Percentiles rank a stretch among this genome's conserved stretches.
Evolutionary conservation across 2,113 vertebrate species (phyloP).

Genomic region (Myrmophylax atrothorax): DNA sequence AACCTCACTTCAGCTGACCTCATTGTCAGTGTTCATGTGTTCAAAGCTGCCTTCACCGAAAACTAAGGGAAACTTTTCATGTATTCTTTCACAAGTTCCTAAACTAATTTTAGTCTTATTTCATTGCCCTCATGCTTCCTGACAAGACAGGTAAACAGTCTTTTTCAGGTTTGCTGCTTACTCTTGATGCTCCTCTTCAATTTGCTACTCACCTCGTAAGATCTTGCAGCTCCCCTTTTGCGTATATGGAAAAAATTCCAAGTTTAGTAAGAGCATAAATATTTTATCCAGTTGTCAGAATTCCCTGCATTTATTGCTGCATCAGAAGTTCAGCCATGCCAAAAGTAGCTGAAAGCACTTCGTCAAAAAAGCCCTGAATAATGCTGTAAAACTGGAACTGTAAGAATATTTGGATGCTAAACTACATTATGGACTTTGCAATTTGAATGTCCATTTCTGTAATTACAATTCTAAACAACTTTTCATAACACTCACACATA

Average conservation of each 20-base stretch:
- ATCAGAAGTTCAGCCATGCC: neutral
- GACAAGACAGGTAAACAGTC: neutral
- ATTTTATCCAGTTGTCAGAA: neutral
- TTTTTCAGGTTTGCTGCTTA: neutral
- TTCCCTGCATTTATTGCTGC: neutral
- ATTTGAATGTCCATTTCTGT: neutral
- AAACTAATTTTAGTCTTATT: neutral
- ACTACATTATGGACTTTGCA: neutral
- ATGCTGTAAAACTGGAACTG: neutral
- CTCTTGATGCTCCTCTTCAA: neutral
- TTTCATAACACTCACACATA: neutral
- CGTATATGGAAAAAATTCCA: neutral
- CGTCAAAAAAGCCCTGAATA: neutral
- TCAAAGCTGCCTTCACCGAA: neutral
- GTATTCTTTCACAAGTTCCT: neutral
- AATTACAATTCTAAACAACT: neutral
- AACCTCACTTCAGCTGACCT: neutral
- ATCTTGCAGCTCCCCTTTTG: neutral
- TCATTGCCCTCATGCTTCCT: neutral
- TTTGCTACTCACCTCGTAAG: neutral
- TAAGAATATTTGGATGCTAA: neutral
- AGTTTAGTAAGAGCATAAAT: neutral
- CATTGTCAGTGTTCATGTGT: fast-evolving
- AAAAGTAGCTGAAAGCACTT: neutral
- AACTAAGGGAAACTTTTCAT: neutral